Conservation (phyloP, 2,113 vertebrate genomes). For the Numenius arquata region DNA sequence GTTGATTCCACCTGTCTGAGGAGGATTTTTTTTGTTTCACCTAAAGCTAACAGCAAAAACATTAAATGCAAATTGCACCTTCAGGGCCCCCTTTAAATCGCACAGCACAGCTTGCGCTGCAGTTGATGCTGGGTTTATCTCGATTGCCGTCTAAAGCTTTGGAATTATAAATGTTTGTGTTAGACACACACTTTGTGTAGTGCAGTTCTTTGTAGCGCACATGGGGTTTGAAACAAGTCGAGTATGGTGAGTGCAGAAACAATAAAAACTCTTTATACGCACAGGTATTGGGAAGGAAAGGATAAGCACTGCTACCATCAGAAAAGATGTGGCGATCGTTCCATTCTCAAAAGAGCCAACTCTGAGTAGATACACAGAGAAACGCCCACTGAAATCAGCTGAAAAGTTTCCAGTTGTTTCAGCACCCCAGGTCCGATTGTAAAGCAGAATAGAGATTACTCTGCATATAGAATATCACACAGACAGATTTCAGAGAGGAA, state of each 20-base stretch:
- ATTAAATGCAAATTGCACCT: conserved; percentile 12
- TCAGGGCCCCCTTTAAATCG: background rate
- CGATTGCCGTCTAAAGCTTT: background rate
- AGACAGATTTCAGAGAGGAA: background rate
- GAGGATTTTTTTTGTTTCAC: background rate
- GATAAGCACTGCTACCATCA: background rate
- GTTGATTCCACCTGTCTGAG: background rate
- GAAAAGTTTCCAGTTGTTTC: background rate
- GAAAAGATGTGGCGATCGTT: background rate
- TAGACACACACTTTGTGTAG: background rate
- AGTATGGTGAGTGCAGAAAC: background rate
- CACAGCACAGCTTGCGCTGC: background rate
- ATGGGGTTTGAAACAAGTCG: background rate
- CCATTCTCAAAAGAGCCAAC: background rate
- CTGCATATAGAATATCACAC: background rate
- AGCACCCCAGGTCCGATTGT: background rate
- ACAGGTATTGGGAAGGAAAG: background rate
- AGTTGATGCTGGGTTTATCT: background rate
- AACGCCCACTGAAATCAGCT: background rate
- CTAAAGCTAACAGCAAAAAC: background rate
- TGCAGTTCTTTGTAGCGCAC: background rate
- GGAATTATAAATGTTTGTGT: conserved; percentile 11
- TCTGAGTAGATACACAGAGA: background rate
- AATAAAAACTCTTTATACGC: background rate
- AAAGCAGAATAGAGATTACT: background rate